Evolutionary conservation across 2,888 invertebrate species (phyloP).

Genomic region (Drosophila neotestacea): DNA sequence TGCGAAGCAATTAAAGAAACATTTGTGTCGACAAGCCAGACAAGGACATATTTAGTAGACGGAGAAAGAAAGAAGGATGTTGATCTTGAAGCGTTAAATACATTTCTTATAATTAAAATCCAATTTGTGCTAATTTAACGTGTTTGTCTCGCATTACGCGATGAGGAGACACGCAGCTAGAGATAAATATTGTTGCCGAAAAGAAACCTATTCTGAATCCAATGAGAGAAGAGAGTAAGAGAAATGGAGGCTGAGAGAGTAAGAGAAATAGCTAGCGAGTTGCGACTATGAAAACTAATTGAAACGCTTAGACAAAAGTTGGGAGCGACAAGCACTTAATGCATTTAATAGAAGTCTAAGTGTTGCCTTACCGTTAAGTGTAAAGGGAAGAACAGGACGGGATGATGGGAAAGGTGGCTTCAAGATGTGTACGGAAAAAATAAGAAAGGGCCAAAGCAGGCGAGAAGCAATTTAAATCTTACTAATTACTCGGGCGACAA

Average conservation of each 20-base stretch:
- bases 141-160: constrained; percentile 55
- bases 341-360: constrained; percentile 74
- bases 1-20: constrained; percentile 44
- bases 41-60: too few species aligned
- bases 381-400: constrained; percentile 10
- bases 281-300: constrained; percentile 78
- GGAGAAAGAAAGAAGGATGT: not conserved
- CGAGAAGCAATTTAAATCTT: constrained; percentile 83
- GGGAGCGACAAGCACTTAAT: constrained; percentile 79
- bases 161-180: constrained; percentile 9
- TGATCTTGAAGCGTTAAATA: constrained; percentile 21
- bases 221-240: constrained; percentile 9
- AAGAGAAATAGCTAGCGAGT: constrained; percentile 45
- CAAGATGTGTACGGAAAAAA: constrained; percentile 33
- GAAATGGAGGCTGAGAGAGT: not conserved
- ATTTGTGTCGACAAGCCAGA: constrained; percentile 27
- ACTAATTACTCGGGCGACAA: constrained; percentile 84
- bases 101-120: constrained; percentile 60
- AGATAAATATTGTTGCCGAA: constrained; percentile 35
- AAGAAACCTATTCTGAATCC: constrained; percentile 20
- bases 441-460: constrained; percentile 44
- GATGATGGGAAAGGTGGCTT: constrained; percentile 10
- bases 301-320: constrained; percentile 82
- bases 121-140: constrained; percentile 66
- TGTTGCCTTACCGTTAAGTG: constrained; percentile 52